A percentile compares a stretch with the other conserved stretches of the same genome.
Conservation (phyloP, 2,888 invertebrate genomes). For the Zygogramma bicolorata region DNA sequence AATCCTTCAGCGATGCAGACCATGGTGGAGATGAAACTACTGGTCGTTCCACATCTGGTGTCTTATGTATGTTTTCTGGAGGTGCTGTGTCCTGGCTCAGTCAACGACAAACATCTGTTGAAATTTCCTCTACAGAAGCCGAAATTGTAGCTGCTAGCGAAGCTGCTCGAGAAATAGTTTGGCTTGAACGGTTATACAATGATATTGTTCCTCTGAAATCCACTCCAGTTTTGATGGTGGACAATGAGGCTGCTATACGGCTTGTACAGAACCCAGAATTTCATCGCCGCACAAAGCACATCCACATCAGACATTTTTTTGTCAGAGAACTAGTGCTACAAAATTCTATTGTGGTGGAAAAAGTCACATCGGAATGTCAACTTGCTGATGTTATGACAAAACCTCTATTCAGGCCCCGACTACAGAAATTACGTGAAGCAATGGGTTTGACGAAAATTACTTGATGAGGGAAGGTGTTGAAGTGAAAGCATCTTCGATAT, state of each 20-base stretch:
- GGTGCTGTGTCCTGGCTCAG: conserved; percentile 20
- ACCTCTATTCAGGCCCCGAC: too few relatives aligned
- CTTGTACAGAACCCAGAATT: conserved; percentile 55
- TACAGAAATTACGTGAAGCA: too few relatives aligned
- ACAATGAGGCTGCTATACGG: conserved; percentile 53
- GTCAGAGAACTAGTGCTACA: not conserved
- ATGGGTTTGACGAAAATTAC: too few relatives aligned
- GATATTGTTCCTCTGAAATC: conserved; percentile 18
- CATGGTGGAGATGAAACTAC: conserved; percentile 20
- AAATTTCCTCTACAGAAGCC: not conserved
- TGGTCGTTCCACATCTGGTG: conserved; percentile 18
- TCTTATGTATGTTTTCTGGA: conserved; percentile 16
- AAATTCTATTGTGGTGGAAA: too few relatives aligned
- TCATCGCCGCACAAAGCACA: conserved; percentile 55
- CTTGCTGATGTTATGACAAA: too few relatives aligned
- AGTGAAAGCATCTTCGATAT: too few relatives aligned
- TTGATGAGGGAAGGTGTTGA: too few relatives aligned
- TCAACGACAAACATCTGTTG: conserved; percentile 18
- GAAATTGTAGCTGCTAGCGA: conserved; percentile 1
- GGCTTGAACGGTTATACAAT: not conserved
- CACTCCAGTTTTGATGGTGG: conserved; percentile 49
- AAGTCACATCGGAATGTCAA: too few relatives aligned
- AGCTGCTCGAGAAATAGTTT: not conserved
- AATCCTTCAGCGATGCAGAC: conserved; percentile 10
- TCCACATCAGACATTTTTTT: conserved; percentile 12